Evolutionary conservation across 1,140 invertebrate species (phyloP).

Genomic region (Heliconius himera): DNA sequence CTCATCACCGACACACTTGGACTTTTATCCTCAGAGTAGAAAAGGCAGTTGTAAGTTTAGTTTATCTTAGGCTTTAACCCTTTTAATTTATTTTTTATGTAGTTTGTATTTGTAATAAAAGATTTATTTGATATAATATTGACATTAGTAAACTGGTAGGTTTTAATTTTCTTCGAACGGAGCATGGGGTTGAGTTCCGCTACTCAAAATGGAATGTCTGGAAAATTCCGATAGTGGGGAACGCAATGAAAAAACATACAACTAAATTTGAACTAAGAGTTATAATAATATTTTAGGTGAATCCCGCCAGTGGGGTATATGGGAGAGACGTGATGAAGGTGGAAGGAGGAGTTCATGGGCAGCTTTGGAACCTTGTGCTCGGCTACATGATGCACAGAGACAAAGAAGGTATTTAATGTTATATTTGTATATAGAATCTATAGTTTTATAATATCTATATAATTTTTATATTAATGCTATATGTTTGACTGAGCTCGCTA

Average conservation of each 20-base stretch:
- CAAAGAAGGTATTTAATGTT: conserved; percentile 79
- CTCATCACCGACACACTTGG: conserved; percentile 73
- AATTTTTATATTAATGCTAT: background rate
- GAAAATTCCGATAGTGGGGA: too few relatives aligned
- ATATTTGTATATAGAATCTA: background rate
- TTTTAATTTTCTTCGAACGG: background rate
- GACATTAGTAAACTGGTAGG: background rate
- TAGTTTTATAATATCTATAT: background rate
- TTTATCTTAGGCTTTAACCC: background rate
- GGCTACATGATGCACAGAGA: conserved; percentile 75
- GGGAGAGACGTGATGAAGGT: conserved; percentile 82
- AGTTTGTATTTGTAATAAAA: too few relatives aligned
- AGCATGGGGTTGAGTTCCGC: too few relatives aligned
- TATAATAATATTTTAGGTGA: conserved; percentile 52
- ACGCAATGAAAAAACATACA: too few relatives aligned
- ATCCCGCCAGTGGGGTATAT: conserved; percentile 72
- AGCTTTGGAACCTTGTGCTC: conserved; percentile 86
- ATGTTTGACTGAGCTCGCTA: too few relatives aligned
- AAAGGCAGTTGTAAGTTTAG: conserved; percentile 82
- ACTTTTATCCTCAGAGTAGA: conserved; percentile 78
- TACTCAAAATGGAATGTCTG: background rate
- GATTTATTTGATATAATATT: too few relatives aligned
- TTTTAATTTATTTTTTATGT: background rate
- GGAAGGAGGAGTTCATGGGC: conserved; percentile 91
- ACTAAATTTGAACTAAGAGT: too few relatives aligned